Conservation (phyloP, 1,140 invertebrate genomes). For the Mactra quadrangularis region DNA sequence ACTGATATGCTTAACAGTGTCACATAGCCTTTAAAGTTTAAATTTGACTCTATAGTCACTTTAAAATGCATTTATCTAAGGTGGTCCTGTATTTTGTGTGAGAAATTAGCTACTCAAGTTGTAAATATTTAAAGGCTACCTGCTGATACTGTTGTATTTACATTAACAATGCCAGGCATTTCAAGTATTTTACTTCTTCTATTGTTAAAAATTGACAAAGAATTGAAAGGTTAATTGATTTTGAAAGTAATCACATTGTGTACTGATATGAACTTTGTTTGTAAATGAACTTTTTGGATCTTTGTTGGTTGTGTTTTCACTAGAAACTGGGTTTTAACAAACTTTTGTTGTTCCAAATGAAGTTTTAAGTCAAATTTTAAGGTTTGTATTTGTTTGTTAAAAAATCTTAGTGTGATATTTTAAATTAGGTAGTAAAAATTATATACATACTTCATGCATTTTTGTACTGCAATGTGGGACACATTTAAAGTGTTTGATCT, state of each 20-base stretch:
- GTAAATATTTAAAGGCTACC: not conserved
- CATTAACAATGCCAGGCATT: conserved; percentile 8
- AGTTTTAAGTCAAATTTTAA: not conserved
- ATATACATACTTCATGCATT: no score
- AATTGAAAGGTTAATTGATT: conserved; percentile 26
- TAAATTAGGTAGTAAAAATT: not conserved
- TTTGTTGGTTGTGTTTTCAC: not conserved
- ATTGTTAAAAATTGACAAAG: conserved; percentile 16
- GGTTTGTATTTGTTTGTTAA: not conserved
- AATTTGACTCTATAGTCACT: no score
- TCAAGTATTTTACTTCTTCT: not conserved
- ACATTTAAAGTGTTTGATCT: no score
- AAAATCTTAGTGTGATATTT: not conserved
- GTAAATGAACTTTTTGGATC: not conserved
- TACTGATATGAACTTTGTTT: not conserved
- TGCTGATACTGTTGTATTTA: not conserved
- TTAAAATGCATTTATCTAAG: no score
- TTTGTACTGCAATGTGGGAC: no score
- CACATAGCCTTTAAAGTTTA: no score
- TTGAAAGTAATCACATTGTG: conserved; percentile 10
- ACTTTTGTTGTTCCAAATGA: not conserved
- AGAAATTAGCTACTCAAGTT: not conserved
- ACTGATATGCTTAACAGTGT: no score
- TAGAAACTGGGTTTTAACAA: not conserved
- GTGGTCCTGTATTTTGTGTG: not conserved